A percentile compares a stretch with the other conserved stretches of the same genome.
Conservation (phyloP, 2,113 vertebrate genomes). For the Reinhardtius hippoglossoides region DNA sequence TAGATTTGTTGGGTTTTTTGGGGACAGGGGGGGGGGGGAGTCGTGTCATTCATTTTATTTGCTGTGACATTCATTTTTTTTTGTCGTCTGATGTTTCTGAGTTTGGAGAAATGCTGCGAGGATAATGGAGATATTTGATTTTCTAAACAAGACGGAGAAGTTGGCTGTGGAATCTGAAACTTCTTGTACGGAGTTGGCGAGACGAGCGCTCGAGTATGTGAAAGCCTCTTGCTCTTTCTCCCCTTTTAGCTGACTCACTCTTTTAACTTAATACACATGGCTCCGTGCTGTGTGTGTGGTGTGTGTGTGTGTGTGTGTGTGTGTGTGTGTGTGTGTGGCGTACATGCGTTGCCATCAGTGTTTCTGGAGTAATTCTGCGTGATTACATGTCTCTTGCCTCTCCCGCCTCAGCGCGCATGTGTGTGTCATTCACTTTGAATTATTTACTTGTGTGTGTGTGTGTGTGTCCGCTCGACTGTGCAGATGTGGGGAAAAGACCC, state of each 20-base stretch:
- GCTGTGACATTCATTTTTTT: slow-evolving; percentile 12
- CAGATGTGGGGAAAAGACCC: slow-evolving; percentile 1
- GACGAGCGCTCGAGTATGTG: slow-evolving; percentile 13
- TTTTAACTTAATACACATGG: slow-evolving; percentile 63
- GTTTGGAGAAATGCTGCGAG: background rate
- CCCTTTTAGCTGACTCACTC: slow-evolving; percentile 69
- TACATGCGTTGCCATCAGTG: slow-evolving; percentile 44
- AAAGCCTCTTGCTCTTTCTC: slow-evolving; percentile 8
- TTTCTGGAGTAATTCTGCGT: slow-evolving; percentile 10
- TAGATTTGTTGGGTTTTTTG: background rate
- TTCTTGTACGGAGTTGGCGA: slow-evolving; percentile 19
- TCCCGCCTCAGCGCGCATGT: background rate
- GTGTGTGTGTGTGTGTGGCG: background rate
- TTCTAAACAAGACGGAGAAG: slow-evolving; percentile 2
- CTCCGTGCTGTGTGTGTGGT: slow-evolving; percentile 39
- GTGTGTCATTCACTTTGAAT: background rate
- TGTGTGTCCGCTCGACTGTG: background rate
- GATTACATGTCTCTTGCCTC: background rate
- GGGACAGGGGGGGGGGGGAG: background rate
- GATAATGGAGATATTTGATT: background rate
- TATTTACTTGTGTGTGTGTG: background rate
- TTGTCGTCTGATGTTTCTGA: background rate
- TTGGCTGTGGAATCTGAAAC: background rate
- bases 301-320: no score
- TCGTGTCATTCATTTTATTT: slow-evolving; percentile 43